Base-by-base conservation (phyloP, 1,140 invertebrate species). In the Teleogryllus occipitalis region DNA sequence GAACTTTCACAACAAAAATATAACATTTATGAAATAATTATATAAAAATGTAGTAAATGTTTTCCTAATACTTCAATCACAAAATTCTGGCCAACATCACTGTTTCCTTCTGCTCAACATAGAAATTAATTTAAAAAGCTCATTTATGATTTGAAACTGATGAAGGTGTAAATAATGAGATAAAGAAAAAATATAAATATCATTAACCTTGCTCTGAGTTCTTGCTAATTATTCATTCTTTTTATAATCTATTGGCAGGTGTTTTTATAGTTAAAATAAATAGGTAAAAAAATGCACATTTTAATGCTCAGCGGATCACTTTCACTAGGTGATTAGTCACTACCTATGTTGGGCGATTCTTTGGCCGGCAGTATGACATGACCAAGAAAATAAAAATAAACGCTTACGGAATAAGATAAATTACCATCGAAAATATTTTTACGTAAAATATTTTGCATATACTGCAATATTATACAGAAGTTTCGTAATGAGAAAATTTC, bases 301-400 rank as follows among this genome's bases (percentile, higher is more conserved):
- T 39, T 39, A 39, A 39, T 39, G 27, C 27, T 39, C 5, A 2
- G 27, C 10, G 18, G 54, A 65, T 65, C 54, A 18, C 54, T 65
- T 65, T 14, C 54, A 65, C 18, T 65, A 14, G 18, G 54, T 14
- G 10, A 65, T 65, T 65, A 65, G 54, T 65, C 54, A 65, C 54
- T 65, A 65, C 54, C 54, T 65, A 65, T 14, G 54, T 65, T 65
- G 54, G 54, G 27, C 27, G 27, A 39, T 39, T 39, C 27, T 39
- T 39, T 39, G 27, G 54, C 54, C 54, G 54, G 54, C 7, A 14
- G 54, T 10, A 65, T 65, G 54, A 65, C 54, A 65, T 65, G 54
- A 65, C 54, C 54, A 18, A 65, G 54, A 65, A 65, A 65, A 65
- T 65, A 65, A 65, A 65, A 65, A 65, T 65, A 65, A 65, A 65